Base-by-base conservation (phyloP, 2,797 vertebrate species). In the Syngnathus acus region DNA sequence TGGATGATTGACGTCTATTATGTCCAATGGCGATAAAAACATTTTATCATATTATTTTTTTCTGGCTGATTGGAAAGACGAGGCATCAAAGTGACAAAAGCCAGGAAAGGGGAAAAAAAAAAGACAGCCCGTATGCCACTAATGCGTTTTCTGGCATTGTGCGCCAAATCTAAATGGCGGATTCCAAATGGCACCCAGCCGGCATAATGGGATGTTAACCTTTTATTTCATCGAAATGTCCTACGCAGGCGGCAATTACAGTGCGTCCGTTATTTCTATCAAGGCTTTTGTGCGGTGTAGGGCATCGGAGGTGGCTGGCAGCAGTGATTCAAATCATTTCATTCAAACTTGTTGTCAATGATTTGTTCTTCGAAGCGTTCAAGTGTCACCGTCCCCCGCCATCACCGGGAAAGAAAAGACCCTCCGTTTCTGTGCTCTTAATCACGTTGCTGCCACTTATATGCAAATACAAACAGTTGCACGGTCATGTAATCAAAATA, bases 221-320 rank as follows among this genome's bases (percentile, higher is more conserved):
- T 75, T 66, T 59, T 13, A 66, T 48, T 65, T 69, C 47, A 60
- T 32, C 45, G 73, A 62, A 71, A 57, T 57, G 54, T 57, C 16
- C 14, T 37, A 32, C 13, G 10, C 26, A 3, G 26, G 26, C 11
- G 54, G 54, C 54, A 57, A 57, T 57, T 32, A 37, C 54, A 8
- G 14, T 3, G 26, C 13, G 26, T 4, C 23, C 26, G 54, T 57
- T 57, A 37, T 57, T 37, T 57, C 54, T 37, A 37, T 32, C 26
- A 16, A 16, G 26, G 54, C 54, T 57, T 57, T 57, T 37, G 54
- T 57, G 54, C 26, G 5, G 54, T 5, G 16, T 16, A 37, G 26
- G 54, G 37, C 54, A 7, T 57, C 3, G 54, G 53, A 26, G 21
- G 21, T 54, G 51, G 51, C 51, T 4, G 9, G 9, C 51, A 5